These are phyloP conservation scores for Octonoba sinensis DNA, from an alignment of 2,888 invertebrate species.

Conservation along the genomic window DNA sequence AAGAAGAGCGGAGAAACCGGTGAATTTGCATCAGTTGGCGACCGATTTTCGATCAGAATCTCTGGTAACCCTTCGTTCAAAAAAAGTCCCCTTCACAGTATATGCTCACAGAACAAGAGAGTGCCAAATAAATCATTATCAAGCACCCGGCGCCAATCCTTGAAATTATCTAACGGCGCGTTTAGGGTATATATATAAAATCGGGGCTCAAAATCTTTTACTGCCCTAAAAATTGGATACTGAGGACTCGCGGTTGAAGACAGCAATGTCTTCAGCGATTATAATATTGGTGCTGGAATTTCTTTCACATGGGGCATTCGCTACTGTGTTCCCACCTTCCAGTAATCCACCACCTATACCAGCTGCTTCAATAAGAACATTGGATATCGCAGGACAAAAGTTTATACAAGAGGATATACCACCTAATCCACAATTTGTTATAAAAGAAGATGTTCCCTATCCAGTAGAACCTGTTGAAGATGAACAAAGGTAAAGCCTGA, in stretches of 20 bases:
- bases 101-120: conserved; percentile 57
- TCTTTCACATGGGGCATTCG: conserved; percentile 14
- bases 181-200: conserved; percentile 60
- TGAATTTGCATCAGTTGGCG: conserved; percentile 8
- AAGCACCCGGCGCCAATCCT: conserved; percentile 59
- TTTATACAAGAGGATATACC: conserved; percentile 39
- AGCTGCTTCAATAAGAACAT: conserved; percentile 27
- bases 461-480: conserved; percentile 14
- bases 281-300: conserved; percentile 14
- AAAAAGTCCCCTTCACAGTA: conserved; percentile 54
- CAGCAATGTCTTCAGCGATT: conserved; percentile 34
- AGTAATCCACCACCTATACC: conserved; percentile 48
- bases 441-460: conserved; percentile 18
- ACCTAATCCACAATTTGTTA: conserved; percentile 12
- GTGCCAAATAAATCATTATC: conserved; percentile 64
- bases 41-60: not conserved
- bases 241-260: conserved; percentile 6
- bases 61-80: conserved; percentile 43
- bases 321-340: conserved; percentile 41
- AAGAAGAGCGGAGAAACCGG: too few species aligned
- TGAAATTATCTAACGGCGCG: conserved; percentile 55
- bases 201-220: conserved; percentile 33
- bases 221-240: not conserved
- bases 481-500: conserved; percentile 30
- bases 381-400: conserved; percentile 39